Percentiles rank a stretch among this genome's conserved stretches.
Evolutionary conservation across 2,888 invertebrate genomes (phyloP).

Genomic region (Pinctada fucata): DNA sequence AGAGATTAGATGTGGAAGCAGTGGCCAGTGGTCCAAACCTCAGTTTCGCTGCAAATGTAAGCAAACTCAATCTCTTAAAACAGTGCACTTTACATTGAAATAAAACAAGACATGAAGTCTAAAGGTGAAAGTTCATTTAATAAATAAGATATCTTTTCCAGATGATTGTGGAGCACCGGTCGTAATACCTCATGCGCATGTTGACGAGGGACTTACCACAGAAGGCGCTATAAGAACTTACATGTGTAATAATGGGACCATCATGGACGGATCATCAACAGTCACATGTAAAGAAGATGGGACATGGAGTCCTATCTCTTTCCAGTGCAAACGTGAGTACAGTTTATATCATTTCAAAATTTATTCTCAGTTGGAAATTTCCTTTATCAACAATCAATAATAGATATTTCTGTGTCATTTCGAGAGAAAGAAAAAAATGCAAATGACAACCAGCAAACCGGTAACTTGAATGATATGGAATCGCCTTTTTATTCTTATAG

Average conservation of each 20-base stretch:
- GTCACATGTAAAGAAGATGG: conserved; percentile 15
- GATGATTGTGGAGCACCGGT: conserved; percentile 17
- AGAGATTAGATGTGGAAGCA: conserved; percentile 5
- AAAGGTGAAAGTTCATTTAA: too few species aligned
- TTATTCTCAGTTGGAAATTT: too few species aligned
- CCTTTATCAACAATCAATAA: too few species aligned
- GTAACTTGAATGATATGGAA: too few species aligned
- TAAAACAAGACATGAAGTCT: too few species aligned
- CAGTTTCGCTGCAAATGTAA: conserved; percentile 17
- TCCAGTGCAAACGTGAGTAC: conserved; percentile 17
- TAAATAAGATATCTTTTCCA: neutral
- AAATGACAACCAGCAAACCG: too few species aligned
- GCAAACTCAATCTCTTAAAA: neutral
- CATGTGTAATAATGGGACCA: neutral
- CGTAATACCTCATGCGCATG: neutral
- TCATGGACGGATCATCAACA: neutral
- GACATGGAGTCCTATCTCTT: conserved; percentile 20
- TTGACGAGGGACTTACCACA: conserved; percentile 1
- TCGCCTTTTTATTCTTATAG: too few species aligned
- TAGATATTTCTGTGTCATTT: too few species aligned
- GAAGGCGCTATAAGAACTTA: conserved; percentile 7
- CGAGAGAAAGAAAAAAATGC: too few species aligned
- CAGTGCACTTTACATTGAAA: too few species aligned
- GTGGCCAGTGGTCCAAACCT: conserved; percentile 24
- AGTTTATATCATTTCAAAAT: neutral